Conservation (phyloP, 2,113 vertebrate genomes). For the Bos indicus region DNA sequence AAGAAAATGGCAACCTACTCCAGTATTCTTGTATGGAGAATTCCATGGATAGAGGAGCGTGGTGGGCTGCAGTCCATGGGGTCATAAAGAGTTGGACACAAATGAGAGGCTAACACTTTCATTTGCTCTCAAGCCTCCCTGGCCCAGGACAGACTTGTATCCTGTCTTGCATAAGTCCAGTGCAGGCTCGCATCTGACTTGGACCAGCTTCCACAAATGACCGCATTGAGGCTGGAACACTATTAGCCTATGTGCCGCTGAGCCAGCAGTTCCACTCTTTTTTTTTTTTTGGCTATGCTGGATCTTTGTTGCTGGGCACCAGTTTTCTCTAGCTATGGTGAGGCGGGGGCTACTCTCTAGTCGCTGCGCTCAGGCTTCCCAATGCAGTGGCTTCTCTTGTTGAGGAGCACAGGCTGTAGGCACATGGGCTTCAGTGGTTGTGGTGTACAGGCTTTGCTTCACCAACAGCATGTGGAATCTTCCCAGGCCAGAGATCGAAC, state of each 20-base stretch:
- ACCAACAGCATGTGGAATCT: fast-evolving
- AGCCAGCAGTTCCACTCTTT: background rate
- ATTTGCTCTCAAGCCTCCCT: background rate
- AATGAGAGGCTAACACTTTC: background rate
- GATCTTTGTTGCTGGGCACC: background rate
- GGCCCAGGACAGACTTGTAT: background rate
- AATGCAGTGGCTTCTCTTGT: background rate
- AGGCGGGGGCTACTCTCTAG: background rate
- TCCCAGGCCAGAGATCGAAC: background rate
- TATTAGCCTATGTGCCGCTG: background rate
- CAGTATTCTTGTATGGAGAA: background rate
- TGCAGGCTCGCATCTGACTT: no score
- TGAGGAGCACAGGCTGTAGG: background rate
- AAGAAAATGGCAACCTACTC: background rate
- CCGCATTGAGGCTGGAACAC: background rate
- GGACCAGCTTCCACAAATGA: background rate
- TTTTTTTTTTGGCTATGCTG: background rate
- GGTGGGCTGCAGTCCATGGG: background rate
- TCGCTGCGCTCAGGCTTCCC: background rate
- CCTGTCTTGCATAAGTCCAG: background rate
- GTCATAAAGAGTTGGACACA: background rate
- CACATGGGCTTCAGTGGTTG: background rate
- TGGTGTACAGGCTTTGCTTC: background rate
- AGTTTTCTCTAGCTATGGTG: background rate
- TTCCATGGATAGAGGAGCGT: background rate